Conservation (phyloP, 1,140 invertebrate genomes). For the Drosophila tropicalis region DNA sequence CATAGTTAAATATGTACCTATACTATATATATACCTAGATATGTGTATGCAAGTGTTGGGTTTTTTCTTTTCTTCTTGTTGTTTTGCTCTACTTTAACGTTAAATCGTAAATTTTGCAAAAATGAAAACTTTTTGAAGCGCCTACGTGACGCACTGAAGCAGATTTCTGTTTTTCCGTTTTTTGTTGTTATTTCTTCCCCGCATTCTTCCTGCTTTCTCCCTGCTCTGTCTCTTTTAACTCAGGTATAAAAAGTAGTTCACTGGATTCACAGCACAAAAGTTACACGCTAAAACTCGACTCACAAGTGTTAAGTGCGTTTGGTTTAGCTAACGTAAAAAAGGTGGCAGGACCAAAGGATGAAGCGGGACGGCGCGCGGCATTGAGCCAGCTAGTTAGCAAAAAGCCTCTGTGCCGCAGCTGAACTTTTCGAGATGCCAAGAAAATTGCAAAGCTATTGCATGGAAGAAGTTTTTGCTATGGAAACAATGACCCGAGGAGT, state of each 20-base stretch:
- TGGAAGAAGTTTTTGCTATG: slow-evolving; percentile 58
- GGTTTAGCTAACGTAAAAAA: slow-evolving; percentile 58
- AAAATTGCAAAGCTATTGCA: slow-evolving; percentile 77
- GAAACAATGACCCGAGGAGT: slow-evolving; percentile 61
- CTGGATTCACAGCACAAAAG: slow-evolving; percentile 65
- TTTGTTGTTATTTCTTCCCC: neutral
- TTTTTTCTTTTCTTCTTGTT: slow-evolving; percentile 35
- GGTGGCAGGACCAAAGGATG: neutral
- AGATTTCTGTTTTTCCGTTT: slow-evolving; percentile 49
- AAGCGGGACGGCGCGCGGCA: no score
- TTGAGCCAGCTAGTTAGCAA: slow-evolving; percentile 66
- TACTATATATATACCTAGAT: neutral
- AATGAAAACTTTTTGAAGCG: slow-evolving; percentile 81
- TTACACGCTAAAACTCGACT: slow-evolving; percentile 72
- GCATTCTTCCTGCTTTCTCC: no score
- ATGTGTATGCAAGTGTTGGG: neutral
- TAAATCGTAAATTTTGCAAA: slow-evolving; percentile 82
- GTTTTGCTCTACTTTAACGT: slow-evolving; percentile 73
- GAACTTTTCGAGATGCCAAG: slow-evolving; percentile 72
- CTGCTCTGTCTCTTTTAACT: slow-evolving; percentile 3
- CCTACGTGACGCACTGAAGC: slow-evolving; percentile 81
- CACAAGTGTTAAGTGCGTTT: slow-evolving; percentile 79
- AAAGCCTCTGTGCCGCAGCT: slow-evolving; percentile 65
- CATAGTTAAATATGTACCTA: slow-evolving; percentile 10
- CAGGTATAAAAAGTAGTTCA: slow-evolving; percentile 58